Evolutionary conservation across 2,113 vertebrate species (phyloP), one percentile per base, ranked within the genome.

Genomic region (Albula glossodonta): DNA sequence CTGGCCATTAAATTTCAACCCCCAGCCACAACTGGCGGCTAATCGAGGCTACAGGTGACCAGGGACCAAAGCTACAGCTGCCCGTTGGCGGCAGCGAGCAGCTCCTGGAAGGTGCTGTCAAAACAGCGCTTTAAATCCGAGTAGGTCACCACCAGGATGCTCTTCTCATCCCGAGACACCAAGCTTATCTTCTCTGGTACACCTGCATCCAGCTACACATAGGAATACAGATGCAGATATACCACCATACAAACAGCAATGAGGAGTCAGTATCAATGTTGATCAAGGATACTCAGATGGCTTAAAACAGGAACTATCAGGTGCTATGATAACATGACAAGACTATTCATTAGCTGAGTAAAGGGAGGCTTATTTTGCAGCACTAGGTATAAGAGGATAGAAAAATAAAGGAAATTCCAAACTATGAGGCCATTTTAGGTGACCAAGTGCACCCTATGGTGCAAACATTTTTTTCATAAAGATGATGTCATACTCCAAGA

Each of bases 81-180:
- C 91, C 97, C 97, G 56, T 97, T 97, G 86, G 97, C 96, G 85
- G 97, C 96, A 86, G 96, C 96, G 91, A 98, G 96, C 94, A 99
- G 97, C 97, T 99, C 98, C 95, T 99, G 98, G 94, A 99, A 99
- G 95, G 98, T 99, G 91, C 98, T 99, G 94, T 99, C 98, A 90
- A 99, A 99, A 95, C 98, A 99, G 93, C 98, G 98, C 94, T 99
- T 99, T 94, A 99, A 96, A 95, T 99, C 98, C 56, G 97, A 99
- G 94, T 99, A 99, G 60, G 98, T 99, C 93, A 99, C 98, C 93
- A 99, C 98, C 90, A 99, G 96, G 83, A 98, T 97, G 84, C 98
- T 99, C 95, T 99, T 99, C 95, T 99, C 98, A 51, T 99, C 98
- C 92, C 98, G 97, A 89, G 98, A 99, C 92, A 98, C 97, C 92